Evolutionary conservation across 2,888 invertebrate genomes (phyloP).

Genomic region (Acanthosepion lycidas): DNA sequence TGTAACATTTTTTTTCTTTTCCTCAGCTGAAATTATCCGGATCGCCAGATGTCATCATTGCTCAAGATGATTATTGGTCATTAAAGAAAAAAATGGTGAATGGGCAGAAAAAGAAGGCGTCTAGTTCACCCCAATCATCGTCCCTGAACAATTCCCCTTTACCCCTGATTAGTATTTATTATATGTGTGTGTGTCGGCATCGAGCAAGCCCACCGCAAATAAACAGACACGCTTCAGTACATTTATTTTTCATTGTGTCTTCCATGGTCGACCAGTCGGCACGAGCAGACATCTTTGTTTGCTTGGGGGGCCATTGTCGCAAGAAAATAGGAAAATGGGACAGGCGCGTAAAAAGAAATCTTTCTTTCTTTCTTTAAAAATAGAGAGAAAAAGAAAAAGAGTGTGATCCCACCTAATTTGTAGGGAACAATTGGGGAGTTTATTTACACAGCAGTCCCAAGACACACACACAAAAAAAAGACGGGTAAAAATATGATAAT

Average conservation of each 20-base stretch:
- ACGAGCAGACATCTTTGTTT: slow-evolving; percentile 2
- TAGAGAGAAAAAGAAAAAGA: not conserved
- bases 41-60: not conserved
- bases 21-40: not conserved
- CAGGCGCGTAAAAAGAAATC: not conserved
- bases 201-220: not conserved
- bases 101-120: not conserved
- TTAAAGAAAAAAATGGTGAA: not conserved
- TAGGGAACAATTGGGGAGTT: not conserved
- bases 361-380: not conserved
- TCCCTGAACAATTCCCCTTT: not conserved
- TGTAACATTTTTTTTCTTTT: not conserved
- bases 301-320: not conserved
- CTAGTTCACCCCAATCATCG: not conserved
- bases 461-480: not conserved
- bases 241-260: not conserved
- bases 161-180: not conserved
- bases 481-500: not conserved
- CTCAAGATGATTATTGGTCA: not conserved
- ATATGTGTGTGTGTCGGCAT: not conserved
- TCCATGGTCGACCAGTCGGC: slow-evolving; percentile 33
- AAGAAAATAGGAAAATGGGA: not conserved
- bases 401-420: not conserved
- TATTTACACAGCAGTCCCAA: not conserved
- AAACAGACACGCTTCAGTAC: not conserved